Evolutionary conservation across 2,113 vertebrate species (phyloP).

Genomic region (Prietella phreatophila): DNA sequence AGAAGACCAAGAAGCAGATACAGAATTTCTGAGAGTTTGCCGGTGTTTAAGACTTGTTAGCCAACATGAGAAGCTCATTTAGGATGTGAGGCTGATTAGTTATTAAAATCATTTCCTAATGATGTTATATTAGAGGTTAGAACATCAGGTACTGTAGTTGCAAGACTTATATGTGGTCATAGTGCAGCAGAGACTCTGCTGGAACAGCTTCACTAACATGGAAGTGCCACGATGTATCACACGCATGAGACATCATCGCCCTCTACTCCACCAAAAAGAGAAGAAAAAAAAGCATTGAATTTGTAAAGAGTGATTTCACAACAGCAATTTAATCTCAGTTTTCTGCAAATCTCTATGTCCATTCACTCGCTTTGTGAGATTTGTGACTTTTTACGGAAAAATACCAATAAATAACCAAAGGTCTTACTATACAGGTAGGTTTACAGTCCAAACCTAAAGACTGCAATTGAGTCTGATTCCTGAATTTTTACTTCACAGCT

Average conservation of each 20-base stretch:
- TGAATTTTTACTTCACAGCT: background rate
- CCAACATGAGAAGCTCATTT: background rate
- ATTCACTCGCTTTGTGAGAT: background rate
- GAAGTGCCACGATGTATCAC: background rate
- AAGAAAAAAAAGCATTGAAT: background rate
- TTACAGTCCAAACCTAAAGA: background rate
- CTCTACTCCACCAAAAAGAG: background rate
- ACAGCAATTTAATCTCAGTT: background rate
- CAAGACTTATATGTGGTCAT: background rate
- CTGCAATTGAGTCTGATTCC: background rate
- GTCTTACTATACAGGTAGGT: background rate
- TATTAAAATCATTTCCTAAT: background rate
- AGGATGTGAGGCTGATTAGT: background rate
- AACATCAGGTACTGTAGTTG: background rate
- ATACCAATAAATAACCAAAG: constrained; percentile 6
- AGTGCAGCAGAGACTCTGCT: background rate
- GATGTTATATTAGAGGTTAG: background rate
- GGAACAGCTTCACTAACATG: background rate
- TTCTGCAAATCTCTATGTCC: background rate
- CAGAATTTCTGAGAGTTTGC: background rate
- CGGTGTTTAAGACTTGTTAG: background rate
- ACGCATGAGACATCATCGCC: background rate
- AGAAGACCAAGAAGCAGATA: background rate
- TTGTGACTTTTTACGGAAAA: background rate
- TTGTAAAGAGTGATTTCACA: background rate